Evolutionary conservation across 2,888 invertebrate species (phyloP), one percentile per base, ranked within the genome.

Genomic region (Chrysodeixis includens): DNA sequence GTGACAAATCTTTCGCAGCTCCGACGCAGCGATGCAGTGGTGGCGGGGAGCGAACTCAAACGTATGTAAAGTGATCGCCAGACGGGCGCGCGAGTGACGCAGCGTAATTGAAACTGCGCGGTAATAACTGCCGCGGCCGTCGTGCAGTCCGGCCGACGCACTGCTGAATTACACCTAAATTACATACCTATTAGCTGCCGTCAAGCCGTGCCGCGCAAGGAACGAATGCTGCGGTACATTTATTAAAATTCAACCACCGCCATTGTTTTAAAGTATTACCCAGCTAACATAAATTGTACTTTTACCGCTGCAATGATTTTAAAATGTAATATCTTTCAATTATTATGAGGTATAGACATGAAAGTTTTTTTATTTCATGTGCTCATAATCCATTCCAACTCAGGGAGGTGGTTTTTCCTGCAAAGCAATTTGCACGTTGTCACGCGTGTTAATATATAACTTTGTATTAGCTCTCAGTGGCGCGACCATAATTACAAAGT

Each of bases 91-190:
- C 59, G 66, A 76, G 61, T 70, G 71, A 64, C 69, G 80, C 72
- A 66, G 63, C 66, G 74, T 80, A 76, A 80, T 80, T 80, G 80
- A 80, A 80, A 80, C 69, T 71, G 69, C 68, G 54, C 56, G 54
- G 61, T 74, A 74, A 78, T 80, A 72, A 76, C 72, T 54, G 58
- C 71, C 61, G 67, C 69, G 66, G 58, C 69, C 63, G 66, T 58
- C 63, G 67, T 56, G 26, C 30, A 51, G 40, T 40, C 71, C 70
- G 71, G 69, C 67, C 69, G 54, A 78, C 78, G 73, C 71, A 76
- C 63, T 66, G 65, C 77, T 67, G 67, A 71, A 71, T 79, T 79
- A 69, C 69, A 66, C 49, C 74, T 62, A 78, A 80, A 80, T 80
- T 80, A 76, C 62, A 76, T 62, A 74, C 76, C 72, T 69, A 78